Conservation (phyloP, 2,888 invertebrate species). For the Toxonevra muliebris region DNA sequence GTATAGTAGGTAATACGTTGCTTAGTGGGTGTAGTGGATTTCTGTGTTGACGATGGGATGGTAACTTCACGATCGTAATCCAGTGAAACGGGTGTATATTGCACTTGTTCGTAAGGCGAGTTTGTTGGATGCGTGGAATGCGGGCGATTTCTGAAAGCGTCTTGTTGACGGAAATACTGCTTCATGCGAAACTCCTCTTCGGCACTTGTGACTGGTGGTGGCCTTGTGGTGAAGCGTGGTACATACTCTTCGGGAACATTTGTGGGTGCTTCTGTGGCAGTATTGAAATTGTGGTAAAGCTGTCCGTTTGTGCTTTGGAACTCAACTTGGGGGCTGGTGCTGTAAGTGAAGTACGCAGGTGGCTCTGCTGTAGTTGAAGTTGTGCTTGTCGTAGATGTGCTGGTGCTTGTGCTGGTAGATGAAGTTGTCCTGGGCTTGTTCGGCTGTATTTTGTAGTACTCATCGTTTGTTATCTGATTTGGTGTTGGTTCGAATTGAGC, state of each 20-base stretch:
- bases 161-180: slow-evolving; percentile 63
- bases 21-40: slow-evolving; percentile 46
- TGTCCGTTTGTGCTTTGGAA: slow-evolving; percentile 58
- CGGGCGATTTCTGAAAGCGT: slow-evolving; percentile 62
- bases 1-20: slow-evolving; percentile 58
- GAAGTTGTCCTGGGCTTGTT: slow-evolving; percentile 50
- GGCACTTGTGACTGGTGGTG: slow-evolving; percentile 47
- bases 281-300: slow-evolving; percentile 52
- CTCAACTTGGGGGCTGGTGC: slow-evolving; percentile 56
- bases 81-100: slow-evolving; percentile 56
- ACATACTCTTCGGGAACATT: slow-evolving; percentile 43
- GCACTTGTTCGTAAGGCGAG: slow-evolving; percentile 55
- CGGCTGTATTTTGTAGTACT: slow-evolving; percentile 54
- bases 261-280: slow-evolving; percentile 23
- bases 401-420: slow-evolving; percentile 65
- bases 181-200: slow-evolving; percentile 63
- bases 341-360: slow-evolving; percentile 53
- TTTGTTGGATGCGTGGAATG: slow-evolving; percentile 46
- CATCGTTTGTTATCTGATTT: slow-evolving; percentile 60
- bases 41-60: slow-evolving; percentile 47
- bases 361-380: slow-evolving; percentile 56
- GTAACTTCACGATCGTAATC: slow-evolving; percentile 52
- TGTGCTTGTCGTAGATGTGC: slow-evolving; percentile 66
- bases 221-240: slow-evolving; percentile 52
- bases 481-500: slow-evolving; percentile 54